Conservation (phyloP, 2,113 vertebrate genomes). For the Morphnarchus princeps region DNA sequence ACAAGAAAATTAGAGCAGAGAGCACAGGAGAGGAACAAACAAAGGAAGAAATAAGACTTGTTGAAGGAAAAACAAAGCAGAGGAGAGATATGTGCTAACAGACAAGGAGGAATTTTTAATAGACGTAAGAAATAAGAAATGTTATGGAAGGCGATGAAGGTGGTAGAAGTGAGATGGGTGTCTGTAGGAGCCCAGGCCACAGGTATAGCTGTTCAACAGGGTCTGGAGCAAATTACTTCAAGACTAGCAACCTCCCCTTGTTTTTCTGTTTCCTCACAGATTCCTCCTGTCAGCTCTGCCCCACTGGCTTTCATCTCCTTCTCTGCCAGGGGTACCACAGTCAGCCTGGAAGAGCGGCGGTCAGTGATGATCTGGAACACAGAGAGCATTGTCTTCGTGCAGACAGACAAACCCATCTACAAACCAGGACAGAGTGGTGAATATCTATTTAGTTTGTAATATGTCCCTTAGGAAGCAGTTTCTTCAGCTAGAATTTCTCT, state of each 20-base stretch:
- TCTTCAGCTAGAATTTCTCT: neutral
- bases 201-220: neutral
- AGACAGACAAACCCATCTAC: slow-evolving; percentile 67
- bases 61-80: neutral
- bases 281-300: neutral
- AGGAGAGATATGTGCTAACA: neutral
- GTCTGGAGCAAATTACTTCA: neutral
- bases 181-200: neutral
- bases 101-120: neutral
- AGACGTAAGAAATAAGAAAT: neutral
- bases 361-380: slow-evolving; percentile 36
- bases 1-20: neutral
- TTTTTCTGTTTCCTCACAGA: neutral
- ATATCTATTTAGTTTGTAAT: neutral
- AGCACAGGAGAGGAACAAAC: neutral
- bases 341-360: neutral
- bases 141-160: neutral
- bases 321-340: neutral
- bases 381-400: slow-evolving; percentile 16
- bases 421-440: slow-evolving; percentile 61
- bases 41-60: neutral
- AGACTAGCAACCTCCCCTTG: neutral
- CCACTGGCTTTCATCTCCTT: slow-evolving; percentile 57
- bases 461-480: neutral
- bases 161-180: neutral